phyloP scores from a whole-genome alignment of 2,888 invertebrate species.

The Dryobotodes eremita region DNA sequence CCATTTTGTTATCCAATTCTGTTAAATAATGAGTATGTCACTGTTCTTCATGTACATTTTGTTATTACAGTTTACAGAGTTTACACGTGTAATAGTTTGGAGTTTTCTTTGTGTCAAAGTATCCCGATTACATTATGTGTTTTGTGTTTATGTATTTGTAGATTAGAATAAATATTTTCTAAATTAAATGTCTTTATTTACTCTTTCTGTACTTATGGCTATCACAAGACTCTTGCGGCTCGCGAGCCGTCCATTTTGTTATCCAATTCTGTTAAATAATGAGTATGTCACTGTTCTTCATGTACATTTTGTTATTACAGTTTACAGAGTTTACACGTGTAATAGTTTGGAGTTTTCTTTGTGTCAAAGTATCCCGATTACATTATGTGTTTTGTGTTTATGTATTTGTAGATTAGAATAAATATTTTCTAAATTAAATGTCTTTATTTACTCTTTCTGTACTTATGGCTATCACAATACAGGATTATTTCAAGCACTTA shows the following conservation, averaged over 20 bases:
- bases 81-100: background rate
- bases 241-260: background rate
- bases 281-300: background rate
- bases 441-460: background rate
- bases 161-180: slow-evolving; percentile 1
- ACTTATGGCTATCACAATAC: background rate
- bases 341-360: background rate
- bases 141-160: background rate
- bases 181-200: background rate
- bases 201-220: background rate
- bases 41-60: background rate
- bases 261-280: background rate
- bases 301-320: background rate
- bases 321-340: background rate
- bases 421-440: background rate
- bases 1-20: no score
- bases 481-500: background rate
- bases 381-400: background rate
- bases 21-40: background rate
- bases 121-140: background rate
- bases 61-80: background rate
- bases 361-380: background rate
- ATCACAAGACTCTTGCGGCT: no score
- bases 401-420: background rate
- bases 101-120: background rate